Evolutionary conservation across 2,888 invertebrate species (phyloP).

Genomic region (Tanypteryx hageni): DNA sequence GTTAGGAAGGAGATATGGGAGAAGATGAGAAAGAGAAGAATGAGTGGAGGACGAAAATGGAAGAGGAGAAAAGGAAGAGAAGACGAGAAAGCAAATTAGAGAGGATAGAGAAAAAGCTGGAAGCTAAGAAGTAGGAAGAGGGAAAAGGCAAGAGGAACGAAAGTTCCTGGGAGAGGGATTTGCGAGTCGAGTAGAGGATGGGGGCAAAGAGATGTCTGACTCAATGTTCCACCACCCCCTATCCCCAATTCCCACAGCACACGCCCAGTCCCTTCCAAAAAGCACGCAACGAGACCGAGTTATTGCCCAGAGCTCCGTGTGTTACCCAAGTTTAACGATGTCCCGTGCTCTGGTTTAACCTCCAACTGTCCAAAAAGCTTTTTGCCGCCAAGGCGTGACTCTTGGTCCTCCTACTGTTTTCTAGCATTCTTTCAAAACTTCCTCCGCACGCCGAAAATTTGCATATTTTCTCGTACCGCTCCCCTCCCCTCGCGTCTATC

Average conservation of each 20-base stretch:
- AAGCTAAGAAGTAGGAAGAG: not conserved
- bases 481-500: not conserved
- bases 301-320: not conserved
- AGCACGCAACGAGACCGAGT: not conserved
- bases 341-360: not conserved
- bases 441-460: not conserved
- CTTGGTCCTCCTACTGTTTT: not conserved
- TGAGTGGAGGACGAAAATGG: no score
- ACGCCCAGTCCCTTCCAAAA: not conserved
- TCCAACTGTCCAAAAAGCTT: not conserved
- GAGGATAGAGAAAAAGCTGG: not conserved
- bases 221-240: not conserved
- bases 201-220: not conserved
- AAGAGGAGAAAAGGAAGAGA: not conserved
- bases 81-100: not conserved
- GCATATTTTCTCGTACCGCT: no score
- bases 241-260: not conserved
- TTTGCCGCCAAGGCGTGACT: not conserved
- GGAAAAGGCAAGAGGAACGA: not conserved
- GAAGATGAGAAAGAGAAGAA: not conserved
- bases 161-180: not conserved
- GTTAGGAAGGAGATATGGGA: no score
- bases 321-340: slow-evolving; percentile 2
- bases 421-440: not conserved
- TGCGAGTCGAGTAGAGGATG: not conserved